Evolutionary conservation across 2,797 vertebrate genomes (phyloP), one percentile per base, ranked within the genome.

Genomic region (Trichosurus vulpecula): DNA sequence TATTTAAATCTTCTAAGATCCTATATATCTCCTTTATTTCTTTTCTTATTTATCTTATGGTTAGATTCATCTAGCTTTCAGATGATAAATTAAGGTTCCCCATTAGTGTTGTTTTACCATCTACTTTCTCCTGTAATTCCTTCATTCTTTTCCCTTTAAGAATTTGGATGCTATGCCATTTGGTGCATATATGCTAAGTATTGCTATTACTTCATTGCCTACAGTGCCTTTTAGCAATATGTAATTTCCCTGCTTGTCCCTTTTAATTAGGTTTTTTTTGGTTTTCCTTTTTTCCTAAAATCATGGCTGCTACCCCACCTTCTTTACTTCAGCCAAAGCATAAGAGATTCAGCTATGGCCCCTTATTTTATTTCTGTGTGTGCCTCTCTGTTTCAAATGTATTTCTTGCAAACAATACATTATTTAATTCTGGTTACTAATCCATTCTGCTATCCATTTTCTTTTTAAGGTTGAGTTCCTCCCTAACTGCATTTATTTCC

Each of bases 231-330:
- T 19, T 41, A 74, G 1, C 6, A 41, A 19, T 14, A 74, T 6
- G 8, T 29, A 66, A 16, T n/a, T 66, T n/a, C 4, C 31, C 1
- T 61, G 58, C 31, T n/a, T n/a, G 31, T 61, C 4, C 14, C 35
- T 66, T 22, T 74, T 74, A 74, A 16, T 61, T 61, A 61, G 4
- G 1, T 41, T 41, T 74, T 41, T n/a, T 22, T 74, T 66, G 74
- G 30, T 0, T 41, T 66, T 74, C 35, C 35, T 1, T 2, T 74
- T 74, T 41, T 0, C 6, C 6, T 41, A 6, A 41, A n/a, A 41
- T 22, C 14, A 74, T 10, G 1, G 41, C 16, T 22, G 5, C 29
- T 6, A 6, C 13, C 2, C 0, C 41, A 22, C 5, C 4, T 74
- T 74, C 16, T n/a, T n/a, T 41, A 22, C 31, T n/a, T 74, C 6